These are phyloP conservation scores for Kobus ellipsiprymnus DNA, from an alignment of 2,113 vertebrate species.

Conservation along the genomic window DNA sequence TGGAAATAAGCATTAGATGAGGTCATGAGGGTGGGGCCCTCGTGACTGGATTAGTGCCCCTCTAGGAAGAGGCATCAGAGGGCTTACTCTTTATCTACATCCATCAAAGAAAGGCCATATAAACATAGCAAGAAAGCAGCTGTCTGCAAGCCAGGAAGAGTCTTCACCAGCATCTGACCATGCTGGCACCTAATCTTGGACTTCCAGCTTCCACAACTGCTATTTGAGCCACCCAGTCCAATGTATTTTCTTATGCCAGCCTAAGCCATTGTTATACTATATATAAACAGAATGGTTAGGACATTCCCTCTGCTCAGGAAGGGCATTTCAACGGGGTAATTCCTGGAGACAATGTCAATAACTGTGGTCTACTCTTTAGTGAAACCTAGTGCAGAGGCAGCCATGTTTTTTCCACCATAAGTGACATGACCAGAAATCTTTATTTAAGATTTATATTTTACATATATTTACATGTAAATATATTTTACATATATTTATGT, in stretches of 20 bases:
- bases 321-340: background rate
- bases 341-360: background rate
- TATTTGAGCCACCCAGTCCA: background rate
- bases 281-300: background rate
- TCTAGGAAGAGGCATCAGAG: background rate
- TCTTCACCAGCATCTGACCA: background rate
- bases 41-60: background rate
- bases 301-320: background rate
- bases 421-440: background rate
- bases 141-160: background rate
- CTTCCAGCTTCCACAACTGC: background rate
- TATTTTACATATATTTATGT: background rate
- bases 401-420: background rate
- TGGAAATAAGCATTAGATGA: background rate
- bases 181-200: background rate
- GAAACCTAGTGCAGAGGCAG: background rate
- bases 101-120: background rate
- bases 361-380: background rate
- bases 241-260: background rate
- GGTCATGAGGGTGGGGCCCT: background rate
- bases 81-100: background rate
- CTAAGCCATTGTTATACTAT: background rate
- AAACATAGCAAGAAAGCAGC: background rate
- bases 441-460: background rate
- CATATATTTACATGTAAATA: background rate